These are phyloP conservation scores for Limnothrissa miodon DNA, from an alignment of 2,113 vertebrate genomes.

Conservation along the genomic window DNA sequence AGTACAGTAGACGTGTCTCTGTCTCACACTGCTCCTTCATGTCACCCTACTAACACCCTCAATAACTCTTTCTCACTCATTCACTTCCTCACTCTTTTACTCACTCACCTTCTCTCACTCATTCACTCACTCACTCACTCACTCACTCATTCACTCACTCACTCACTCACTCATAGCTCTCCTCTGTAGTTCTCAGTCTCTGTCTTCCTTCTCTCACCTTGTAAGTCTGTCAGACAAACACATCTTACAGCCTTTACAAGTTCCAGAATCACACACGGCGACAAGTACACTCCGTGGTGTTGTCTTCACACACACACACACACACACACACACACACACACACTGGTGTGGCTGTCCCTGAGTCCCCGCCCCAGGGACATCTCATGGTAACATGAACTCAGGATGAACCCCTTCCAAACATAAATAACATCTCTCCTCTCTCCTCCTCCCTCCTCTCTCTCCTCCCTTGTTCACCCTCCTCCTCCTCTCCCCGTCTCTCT, in stretches of 20 bases:
- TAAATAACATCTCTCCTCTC: conserved; percentile 75
- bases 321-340: conserved; percentile 39
- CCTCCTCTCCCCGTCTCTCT: conserved; percentile 43
- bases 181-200: neutral
- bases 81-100: too few relatives aligned
- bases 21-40: neutral
- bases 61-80: too few relatives aligned
- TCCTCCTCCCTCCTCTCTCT: conserved; percentile 42
- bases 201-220: neutral
- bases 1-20: too few relatives aligned
- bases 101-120: too few relatives aligned
- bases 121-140: too few relatives aligned
- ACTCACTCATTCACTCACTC: too few relatives aligned
- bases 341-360: conserved; percentile 52
- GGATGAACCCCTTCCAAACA: conserved; percentile 74
- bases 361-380: conserved; percentile 65
- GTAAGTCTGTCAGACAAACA: conserved; percentile 1
- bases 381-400: conserved; percentile 78
- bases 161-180: neutral
- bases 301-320: neutral
- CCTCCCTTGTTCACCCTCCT: conserved; percentile 48
- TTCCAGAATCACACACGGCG: neutral
- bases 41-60: too few relatives aligned
- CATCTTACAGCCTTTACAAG: neutral
- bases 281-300: neutral